Evolutionary conservation across 2,797 vertebrate genomes (phyloP).

Genomic region (Loriculus beryllinus): DNA sequence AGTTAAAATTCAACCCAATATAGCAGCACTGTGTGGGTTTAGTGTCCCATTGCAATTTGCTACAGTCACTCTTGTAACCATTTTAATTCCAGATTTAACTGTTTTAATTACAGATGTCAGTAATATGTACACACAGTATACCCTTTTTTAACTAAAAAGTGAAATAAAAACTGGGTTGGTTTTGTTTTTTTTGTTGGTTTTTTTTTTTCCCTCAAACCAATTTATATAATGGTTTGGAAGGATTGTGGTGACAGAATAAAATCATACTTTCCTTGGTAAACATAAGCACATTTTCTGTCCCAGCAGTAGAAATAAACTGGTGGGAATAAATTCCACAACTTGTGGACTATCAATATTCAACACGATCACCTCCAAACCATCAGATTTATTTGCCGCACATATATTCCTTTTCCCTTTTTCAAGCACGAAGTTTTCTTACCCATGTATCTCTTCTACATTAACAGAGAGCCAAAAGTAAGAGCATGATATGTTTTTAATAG

Average conservation of each 20-base stretch:
- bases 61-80: background rate
- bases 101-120: background rate
- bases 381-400: background rate
- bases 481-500: background rate
- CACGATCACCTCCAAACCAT: background rate
- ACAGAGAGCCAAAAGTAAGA: background rate
- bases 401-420: background rate
- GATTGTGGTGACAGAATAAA: background rate
- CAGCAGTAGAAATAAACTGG: background rate
- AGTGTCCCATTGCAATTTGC: background rate
- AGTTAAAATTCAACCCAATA: background rate
- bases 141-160: background rate
- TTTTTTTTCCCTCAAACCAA: background rate
- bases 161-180: background rate
- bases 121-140: background rate
- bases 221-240: constrained; percentile 3
- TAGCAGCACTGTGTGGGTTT: background rate
- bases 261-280: background rate
- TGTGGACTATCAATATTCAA: background rate
- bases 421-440: background rate
- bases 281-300: background rate
- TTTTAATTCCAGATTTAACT: background rate
- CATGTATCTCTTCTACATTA: background rate
- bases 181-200: too few relatives aligned
- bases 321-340: background rate